A percentile compares a stretch with the other conserved stretches of the same genome.
phyloP scores from a whole-genome alignment of 2,888 invertebrate species.

The Cryptophagus acutangulus region DNA sequence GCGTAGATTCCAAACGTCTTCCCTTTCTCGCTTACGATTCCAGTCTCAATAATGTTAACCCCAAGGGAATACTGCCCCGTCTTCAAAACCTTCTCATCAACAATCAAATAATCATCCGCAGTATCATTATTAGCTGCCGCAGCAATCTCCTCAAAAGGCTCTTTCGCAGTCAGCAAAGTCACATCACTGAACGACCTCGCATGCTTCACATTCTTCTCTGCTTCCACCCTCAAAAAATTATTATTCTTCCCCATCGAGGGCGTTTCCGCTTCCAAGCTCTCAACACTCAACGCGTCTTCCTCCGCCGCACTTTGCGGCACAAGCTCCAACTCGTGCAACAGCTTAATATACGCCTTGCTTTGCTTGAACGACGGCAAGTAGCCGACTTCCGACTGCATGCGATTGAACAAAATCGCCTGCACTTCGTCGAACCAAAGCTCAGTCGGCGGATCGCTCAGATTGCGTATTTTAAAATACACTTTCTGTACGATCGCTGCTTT shows the following conservation, averaged over 20 bases:
- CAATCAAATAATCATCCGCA: conserved; percentile 18
- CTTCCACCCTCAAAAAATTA: background rate
- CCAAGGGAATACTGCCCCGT: conserved; percentile 45
- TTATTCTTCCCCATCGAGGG: conserved; percentile 17
- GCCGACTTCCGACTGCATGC: conserved; percentile 54
- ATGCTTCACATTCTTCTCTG: conserved; percentile 39
- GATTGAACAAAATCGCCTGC: conserved; percentile 65
- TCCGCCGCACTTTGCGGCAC: conserved; percentile 55
- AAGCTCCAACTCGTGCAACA: conserved; percentile 69
- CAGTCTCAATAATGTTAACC: conserved; percentile 65
- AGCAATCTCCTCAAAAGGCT: too few species aligned
- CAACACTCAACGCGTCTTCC: conserved; percentile 55
- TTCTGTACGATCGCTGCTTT: conserved; percentile 59
- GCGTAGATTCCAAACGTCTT: conserved; percentile 87
- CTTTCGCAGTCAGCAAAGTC: conserved; percentile 26
- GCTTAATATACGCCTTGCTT: conserved; percentile 61
- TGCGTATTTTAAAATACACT: conserved; percentile 57
- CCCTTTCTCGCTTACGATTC: conserved; percentile 76
- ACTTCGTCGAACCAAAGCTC: conserved; percentile 82
- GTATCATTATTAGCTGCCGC: conserved; percentile 15
- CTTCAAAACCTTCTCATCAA: conserved; percentile 31
- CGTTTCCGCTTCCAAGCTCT: conserved; percentile 53
- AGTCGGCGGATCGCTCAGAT: conserved; percentile 55
- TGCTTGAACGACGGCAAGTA: conserved; percentile 63
- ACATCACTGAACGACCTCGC: conserved; percentile 46